phyloP scores from a whole-genome alignment of 2,888 invertebrate species.

The Entomobrya proxima region DNA sequence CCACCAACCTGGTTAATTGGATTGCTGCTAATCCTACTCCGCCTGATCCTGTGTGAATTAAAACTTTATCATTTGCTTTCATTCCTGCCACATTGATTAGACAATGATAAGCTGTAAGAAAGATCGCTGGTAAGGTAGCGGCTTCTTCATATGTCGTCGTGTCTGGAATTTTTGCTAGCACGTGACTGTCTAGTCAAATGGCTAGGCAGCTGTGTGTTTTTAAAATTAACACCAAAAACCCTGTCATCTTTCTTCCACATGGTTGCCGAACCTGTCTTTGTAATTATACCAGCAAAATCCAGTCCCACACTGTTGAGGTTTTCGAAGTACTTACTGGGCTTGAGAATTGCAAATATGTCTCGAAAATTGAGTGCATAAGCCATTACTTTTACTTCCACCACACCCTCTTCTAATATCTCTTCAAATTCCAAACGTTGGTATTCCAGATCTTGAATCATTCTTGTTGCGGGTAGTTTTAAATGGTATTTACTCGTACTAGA shows the following conservation, averaged over 20 bases:
- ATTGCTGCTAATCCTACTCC: slow-evolving; percentile 42
- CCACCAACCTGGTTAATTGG: background rate
- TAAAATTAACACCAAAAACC: slow-evolving; percentile 40
- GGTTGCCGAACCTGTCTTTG: background rate
- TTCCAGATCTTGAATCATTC: background rate
- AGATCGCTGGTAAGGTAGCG: slow-evolving; percentile 12
- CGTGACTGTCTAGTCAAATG: slow-evolving; percentile 20
- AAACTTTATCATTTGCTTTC: background rate
- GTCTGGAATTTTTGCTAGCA: slow-evolving; percentile 4
- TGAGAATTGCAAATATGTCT: slow-evolving; percentile 50
- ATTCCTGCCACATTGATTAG: slow-evolving; percentile 26
- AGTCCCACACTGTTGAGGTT: slow-evolving; percentile 43
- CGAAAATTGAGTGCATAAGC: slow-evolving; percentile 58
- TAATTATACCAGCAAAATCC: slow-evolving; percentile 53
- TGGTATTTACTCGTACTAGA: background rate
- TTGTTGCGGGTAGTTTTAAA: background rate
- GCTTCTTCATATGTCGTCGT: slow-evolving; percentile 33
- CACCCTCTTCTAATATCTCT: background rate
- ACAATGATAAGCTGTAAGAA: slow-evolving; percentile 15
- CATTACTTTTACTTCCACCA: slow-evolving; percentile 53
- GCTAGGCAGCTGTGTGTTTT: slow-evolving; percentile 48
- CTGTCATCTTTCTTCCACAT: slow-evolving; percentile 37
- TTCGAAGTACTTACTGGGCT: slow-evolving; percentile 43
- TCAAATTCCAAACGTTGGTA: background rate
- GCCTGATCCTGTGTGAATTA: slow-evolving; percentile 45